Percentiles rank a stretch among this genome's conserved stretches.
Conservation (phyloP, 2,113 vertebrate genomes). For the Tonatia bakeri region DNA sequence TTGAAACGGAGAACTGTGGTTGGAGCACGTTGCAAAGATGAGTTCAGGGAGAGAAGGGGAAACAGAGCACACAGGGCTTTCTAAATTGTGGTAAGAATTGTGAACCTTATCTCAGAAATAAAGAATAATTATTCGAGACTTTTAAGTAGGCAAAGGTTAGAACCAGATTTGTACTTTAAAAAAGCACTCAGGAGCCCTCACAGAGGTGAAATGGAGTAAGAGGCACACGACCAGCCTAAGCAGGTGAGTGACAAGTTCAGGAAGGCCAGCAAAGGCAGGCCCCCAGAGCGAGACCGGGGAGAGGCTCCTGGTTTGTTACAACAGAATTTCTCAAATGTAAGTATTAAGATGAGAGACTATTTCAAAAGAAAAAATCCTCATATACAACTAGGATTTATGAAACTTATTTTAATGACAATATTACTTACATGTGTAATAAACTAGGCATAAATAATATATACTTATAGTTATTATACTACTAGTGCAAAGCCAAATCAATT, state of each 20-base stretch:
- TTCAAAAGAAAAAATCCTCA: background rate
- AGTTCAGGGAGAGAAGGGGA: background rate
- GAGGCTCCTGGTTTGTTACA: background rate
- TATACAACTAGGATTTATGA: background rate
- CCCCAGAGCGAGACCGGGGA: background rate
- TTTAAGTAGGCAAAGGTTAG: background rate
- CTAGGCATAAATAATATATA: background rate
- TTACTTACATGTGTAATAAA: background rate
- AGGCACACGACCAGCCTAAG: background rate
- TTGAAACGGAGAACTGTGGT: background rate
- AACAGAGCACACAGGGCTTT: background rate
- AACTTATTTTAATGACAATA: slow-evolving; percentile 33
- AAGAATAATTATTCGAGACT: background rate
- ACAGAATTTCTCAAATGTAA: background rate
- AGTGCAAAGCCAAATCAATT: background rate
- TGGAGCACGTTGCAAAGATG: background rate
- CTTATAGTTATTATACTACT: background rate
- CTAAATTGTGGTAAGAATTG: background rate
- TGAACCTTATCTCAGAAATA: background rate
- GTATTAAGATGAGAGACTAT: background rate
- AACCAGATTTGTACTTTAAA: background rate
- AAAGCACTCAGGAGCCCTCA: background rate
- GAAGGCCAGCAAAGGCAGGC: background rate
- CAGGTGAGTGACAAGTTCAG: background rate
- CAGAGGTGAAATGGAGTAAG: background rate